Evolutionary conservation across 2,797 vertebrate genomes (phyloP).

Genomic region (Thalassophryne amazonica): DNA sequence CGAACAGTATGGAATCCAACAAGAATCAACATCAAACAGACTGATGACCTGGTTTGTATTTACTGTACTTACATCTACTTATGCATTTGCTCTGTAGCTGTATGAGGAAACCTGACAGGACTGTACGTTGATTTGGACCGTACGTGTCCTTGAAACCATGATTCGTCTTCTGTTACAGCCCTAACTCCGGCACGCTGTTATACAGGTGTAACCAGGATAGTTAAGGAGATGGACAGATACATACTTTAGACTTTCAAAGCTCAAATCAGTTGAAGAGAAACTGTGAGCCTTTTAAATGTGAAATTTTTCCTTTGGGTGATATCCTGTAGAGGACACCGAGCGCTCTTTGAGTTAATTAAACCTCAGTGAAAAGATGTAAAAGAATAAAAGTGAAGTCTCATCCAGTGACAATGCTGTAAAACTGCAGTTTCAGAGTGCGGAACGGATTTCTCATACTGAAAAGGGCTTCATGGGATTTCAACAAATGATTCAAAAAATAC

Average conservation of each 20-base stretch:
- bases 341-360: slow-evolving; percentile 65
- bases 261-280: slow-evolving; percentile 13
- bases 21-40: too few species aligned
- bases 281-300: slow-evolving; percentile 17
- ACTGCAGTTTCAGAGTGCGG: slow-evolving; percentile 46
- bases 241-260: neutral
- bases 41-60: too few species aligned
- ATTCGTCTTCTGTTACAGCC: too few species aligned
- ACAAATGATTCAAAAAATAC: slow-evolving; percentile 58
- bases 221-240: neutral
- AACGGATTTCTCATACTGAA: slow-evolving; percentile 43
- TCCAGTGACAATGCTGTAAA: slow-evolving; percentile 21
- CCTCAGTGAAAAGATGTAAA: slow-evolving; percentile 36
- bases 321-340: slow-evolving; percentile 47
- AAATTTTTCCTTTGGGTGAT: slow-evolving; percentile 43
- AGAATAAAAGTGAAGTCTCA: slow-evolving; percentile 33
- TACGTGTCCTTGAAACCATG: too few species aligned
- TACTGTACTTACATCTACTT: too few species aligned
- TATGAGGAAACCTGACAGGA: too few species aligned
- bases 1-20: too few species aligned
- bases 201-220: too few species aligned
- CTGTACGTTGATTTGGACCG: too few species aligned
- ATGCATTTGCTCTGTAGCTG: too few species aligned
- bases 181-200: too few species aligned
- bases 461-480: slow-evolving; percentile 52